These are phyloP conservation scores for Hanleya hanleyi DNA, from an alignment of 2,888 invertebrate species.

Conservation along the genomic window DNA sequence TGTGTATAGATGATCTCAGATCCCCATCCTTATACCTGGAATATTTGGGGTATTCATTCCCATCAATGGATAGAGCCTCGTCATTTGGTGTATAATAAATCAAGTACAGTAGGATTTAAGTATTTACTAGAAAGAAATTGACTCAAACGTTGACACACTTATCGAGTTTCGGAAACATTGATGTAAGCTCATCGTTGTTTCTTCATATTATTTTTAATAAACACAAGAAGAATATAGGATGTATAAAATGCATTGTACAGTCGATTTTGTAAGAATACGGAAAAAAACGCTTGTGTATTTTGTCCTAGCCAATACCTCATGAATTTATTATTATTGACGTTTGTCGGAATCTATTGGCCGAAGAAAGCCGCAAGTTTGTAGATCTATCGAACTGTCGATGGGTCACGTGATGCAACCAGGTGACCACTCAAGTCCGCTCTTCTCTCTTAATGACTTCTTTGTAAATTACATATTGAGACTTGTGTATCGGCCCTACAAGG, in stretches of 20 bases:
- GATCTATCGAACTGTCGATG: neutral
- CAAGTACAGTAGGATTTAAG: too few species aligned
- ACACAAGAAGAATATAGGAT: neutral
- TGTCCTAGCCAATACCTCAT: constrained; percentile 8
- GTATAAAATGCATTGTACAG: neutral
- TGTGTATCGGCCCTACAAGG: too few species aligned
- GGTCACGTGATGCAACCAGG: too few species aligned
- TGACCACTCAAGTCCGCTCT: neutral
- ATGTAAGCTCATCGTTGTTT: neutral
- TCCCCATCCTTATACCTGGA: too few species aligned
- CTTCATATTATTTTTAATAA: neutral
- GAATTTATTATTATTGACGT: neutral
- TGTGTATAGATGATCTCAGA: too few species aligned
- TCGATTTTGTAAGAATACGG: neutral
- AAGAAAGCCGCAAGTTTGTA: neutral
- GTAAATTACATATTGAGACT: neutral
- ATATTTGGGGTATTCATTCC: too few species aligned
- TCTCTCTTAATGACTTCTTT: neutral
- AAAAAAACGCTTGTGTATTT: neutral
- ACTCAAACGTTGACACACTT: too few species aligned
- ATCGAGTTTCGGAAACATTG: neutral
- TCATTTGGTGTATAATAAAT: too few species aligned
- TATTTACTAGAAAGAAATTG: too few species aligned
- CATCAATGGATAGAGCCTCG: too few species aligned
- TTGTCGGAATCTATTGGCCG: neutral